These are phyloP conservation scores for Polypedilum vanderplanki DNA, from an alignment of 1,140 invertebrate species.

Conservation along the genomic window DNA sequence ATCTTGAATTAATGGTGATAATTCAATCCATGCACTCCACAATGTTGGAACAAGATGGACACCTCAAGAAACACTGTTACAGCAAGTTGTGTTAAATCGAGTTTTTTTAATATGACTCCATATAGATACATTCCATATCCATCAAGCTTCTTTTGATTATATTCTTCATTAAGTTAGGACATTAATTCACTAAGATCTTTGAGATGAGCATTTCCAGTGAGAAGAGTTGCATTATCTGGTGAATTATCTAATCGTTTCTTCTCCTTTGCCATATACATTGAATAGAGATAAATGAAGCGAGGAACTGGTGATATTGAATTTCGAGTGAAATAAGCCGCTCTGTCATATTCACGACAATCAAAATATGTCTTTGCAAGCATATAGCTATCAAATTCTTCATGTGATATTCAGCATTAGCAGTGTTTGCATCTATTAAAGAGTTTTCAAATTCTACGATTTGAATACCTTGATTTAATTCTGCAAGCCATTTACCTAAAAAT, in stretches of 20 bases:
- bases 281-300: conserved; percentile 80
- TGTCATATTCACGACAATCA: conserved; percentile 85
- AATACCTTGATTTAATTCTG: conserved; percentile 73
- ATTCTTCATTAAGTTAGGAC: conserved; percentile 50
- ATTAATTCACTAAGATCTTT: conserved; percentile 51
- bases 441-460: conserved; percentile 53
- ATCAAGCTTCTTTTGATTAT: conserved; percentile 63
- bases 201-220: conserved; percentile 56
- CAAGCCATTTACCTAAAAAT: conserved; percentile 65
- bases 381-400: conserved; percentile 64
- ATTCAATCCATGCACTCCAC: conserved; percentile 90
- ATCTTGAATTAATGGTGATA: conserved; percentile 78
- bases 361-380: conserved; percentile 82
- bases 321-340: conserved; percentile 77
- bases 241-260: conserved; percentile 81
- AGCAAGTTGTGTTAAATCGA: conserved; percentile 69
- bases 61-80: conserved; percentile 70
- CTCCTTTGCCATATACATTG: conserved; percentile 79
- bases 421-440: conserved; percentile 41
- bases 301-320: conserved; percentile 54
- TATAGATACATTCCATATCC: conserved; percentile 85
- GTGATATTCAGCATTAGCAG: conserved; percentile 41
- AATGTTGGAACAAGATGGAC: conserved; percentile 71
- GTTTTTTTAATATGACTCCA: conserved; percentile 82
- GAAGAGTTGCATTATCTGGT: conserved; percentile 65